A percentile compares a stretch with the other conserved stretches of the same genome.
Evolutionary conservation across 2,888 invertebrate species (phyloP).

Genomic region (Drosophila vallismaia): DNA sequence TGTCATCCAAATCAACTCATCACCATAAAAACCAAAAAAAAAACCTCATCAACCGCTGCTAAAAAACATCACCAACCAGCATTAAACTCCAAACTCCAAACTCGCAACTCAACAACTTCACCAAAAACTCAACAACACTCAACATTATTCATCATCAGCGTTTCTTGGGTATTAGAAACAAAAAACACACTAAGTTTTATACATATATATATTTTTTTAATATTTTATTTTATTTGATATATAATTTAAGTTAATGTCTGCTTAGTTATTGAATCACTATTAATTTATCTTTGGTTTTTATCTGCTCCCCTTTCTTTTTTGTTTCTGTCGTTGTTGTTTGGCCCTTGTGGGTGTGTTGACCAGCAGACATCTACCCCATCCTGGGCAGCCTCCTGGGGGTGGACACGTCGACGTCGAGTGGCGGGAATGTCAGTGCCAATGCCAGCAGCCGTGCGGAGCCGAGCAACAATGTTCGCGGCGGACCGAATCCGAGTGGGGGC

Average conservation of each 20-base stretch:
- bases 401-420: slow-evolving; percentile 70
- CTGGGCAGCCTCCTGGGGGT: slow-evolving; percentile 83
- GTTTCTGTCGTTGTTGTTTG: slow-evolving; percentile 32
- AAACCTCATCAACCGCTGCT: slow-evolving; percentile 27
- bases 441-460: slow-evolving; percentile 33
- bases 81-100: slow-evolving; percentile 3
- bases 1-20: slow-evolving; percentile 36
- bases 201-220: slow-evolving; percentile 24
- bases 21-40: slow-evolving; percentile 24
- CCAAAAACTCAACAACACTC: slow-evolving; percentile 21
- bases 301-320: slow-evolving; percentile 43
- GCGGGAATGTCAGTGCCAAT: slow-evolving; percentile 37
- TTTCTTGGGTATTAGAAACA: slow-evolving; percentile 39
- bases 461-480: slow-evolving; percentile 18
- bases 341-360: slow-evolving; percentile 31
- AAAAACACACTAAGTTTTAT: slow-evolving; percentile 42
- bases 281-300: slow-evolving; percentile 40
- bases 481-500: slow-evolving; percentile 10
- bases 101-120: slow-evolving; percentile 11
- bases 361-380: slow-evolving; percentile 83
- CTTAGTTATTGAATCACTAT: slow-evolving; percentile 32
- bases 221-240: slow-evolving; percentile 17
- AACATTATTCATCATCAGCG: slow-evolving; percentile 31
- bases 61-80: slow-evolving; percentile 19
- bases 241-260: slow-evolving; percentile 37